Conservation (phyloP, 2,797 vertebrate genomes). For the Pseudochirops corinnae region DNA sequence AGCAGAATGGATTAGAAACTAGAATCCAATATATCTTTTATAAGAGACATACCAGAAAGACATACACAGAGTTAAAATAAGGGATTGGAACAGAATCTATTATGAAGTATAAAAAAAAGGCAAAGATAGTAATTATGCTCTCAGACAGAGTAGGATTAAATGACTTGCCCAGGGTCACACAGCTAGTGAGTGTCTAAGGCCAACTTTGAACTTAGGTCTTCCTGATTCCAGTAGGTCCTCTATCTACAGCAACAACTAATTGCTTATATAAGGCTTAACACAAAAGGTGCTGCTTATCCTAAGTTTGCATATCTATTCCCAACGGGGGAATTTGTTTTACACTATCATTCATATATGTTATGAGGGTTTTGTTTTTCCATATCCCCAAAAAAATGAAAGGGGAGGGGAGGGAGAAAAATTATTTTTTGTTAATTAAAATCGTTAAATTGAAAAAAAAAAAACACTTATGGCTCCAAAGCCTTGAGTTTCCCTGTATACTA, state of each 20-base stretch:
- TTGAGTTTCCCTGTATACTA: background rate
- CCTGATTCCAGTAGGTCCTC: background rate
- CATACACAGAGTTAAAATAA: background rate
- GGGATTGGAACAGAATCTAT: background rate
- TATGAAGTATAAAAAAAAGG: background rate
- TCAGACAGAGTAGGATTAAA: background rate
- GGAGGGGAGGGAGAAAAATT: background rate
- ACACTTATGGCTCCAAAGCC: background rate
- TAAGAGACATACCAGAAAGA: background rate
- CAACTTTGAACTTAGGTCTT: background rate
- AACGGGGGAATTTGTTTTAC: background rate
- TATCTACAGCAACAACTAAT: background rate
- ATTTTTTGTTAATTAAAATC: background rate
- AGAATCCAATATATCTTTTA: background rate
- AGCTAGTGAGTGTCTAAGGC: background rate
- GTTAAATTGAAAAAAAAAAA: background rate
- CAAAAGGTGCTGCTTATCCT: background rate
- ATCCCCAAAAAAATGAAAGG: background rate
- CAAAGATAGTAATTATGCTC: background rate
- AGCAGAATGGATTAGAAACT: background rate
- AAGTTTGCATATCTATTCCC: background rate
- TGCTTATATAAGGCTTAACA: background rate
- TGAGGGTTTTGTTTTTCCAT: background rate
- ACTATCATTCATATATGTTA: background rate
- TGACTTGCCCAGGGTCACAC: background rate